Evolutionary conservation across 2,113 vertebrate species (phyloP).

Genomic region (Casuarius casuarius): DNA sequence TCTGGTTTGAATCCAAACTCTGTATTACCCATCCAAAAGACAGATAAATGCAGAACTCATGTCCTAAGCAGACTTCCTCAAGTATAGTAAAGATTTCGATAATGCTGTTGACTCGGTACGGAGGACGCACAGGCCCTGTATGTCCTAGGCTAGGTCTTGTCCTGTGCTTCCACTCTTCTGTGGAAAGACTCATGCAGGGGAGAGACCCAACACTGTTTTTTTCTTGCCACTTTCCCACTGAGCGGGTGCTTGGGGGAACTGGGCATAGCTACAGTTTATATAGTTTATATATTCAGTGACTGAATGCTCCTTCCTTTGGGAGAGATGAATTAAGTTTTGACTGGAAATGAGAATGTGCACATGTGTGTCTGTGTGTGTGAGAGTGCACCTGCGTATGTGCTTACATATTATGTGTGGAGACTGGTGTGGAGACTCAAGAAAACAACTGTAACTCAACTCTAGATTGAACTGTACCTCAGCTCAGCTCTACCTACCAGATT

Average conservation of each 20-base stretch:
- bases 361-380: not conserved
- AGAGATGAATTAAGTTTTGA: not conserved
- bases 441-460: not conserved
- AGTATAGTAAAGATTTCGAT: not conserved
- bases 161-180: not conserved
- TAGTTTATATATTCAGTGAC: not conserved
- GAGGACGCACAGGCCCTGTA: not conserved
- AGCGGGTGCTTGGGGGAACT: not conserved
- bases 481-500: slow-evolving; percentile 26
- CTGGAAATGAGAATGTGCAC: not conserved
- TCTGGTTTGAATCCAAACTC: not conserved
- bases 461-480: not conserved
- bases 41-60: not conserved
- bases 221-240: not conserved
- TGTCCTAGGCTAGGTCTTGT: not conserved
- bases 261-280: too few relatives aligned
- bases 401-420: not conserved
- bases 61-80: not conserved
- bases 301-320: not conserved
- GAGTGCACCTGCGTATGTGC: not conserved
- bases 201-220: not conserved
- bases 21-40: not conserved
- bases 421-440: not conserved
- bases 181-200: not conserved
- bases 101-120: not conserved